A percentile compares a stretch with the other conserved stretches of the same genome.
Conservation (phyloP, 2,113 vertebrate species). For the Nothobranchius kuhntae region DNA sequence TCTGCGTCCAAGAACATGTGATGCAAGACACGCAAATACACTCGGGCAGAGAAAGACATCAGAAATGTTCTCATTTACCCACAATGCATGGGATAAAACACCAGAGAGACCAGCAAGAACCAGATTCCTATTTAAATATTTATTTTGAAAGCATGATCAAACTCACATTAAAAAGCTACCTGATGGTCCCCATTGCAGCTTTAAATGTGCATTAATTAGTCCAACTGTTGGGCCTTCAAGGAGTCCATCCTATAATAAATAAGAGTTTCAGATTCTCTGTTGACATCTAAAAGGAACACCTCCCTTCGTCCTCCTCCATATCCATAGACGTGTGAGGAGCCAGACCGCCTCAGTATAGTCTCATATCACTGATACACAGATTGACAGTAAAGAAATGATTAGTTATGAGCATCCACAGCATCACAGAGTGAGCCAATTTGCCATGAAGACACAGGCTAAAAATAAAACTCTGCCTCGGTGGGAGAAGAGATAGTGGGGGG, state of each 20-base stretch:
- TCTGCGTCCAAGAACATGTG: slow-evolving; percentile 78
- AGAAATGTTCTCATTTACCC: slow-evolving; percentile 14
- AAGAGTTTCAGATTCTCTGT: slow-evolving; percentile 21
- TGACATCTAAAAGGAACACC: slow-evolving; percentile 28
- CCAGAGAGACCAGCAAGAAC: not conserved
- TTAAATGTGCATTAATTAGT: not conserved
- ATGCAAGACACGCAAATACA: slow-evolving; percentile 60
- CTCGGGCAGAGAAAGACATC: slow-evolving; percentile 18
- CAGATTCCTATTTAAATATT: too few species aligned
- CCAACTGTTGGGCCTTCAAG: not conserved
- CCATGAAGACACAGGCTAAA: slow-evolving; percentile 78
- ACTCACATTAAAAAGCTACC: slow-evolving; percentile 13
- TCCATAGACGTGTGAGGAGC: slow-evolving; percentile 14
- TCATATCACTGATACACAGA: slow-evolving; percentile 52
- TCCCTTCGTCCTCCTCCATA: slow-evolving; percentile 16
- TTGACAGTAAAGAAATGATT: slow-evolving; percentile 47
- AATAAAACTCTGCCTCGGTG: slow-evolving; percentile 63
- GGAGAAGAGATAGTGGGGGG: slow-evolving; percentile 46
- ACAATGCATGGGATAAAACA: not conserved
- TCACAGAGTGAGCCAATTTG: slow-evolving; percentile 60
- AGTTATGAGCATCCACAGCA: slow-evolving; percentile 63
- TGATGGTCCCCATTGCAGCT: slow-evolving; percentile 12
- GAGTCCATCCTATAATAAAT: slow-evolving; percentile 34
- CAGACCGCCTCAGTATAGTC: slow-evolving; percentile 23
- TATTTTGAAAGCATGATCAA: not conserved